Conservation (phyloP, 30 jellyfish, hydroid and myxozoan genomes). For the Aurelia sp. region DNA sequence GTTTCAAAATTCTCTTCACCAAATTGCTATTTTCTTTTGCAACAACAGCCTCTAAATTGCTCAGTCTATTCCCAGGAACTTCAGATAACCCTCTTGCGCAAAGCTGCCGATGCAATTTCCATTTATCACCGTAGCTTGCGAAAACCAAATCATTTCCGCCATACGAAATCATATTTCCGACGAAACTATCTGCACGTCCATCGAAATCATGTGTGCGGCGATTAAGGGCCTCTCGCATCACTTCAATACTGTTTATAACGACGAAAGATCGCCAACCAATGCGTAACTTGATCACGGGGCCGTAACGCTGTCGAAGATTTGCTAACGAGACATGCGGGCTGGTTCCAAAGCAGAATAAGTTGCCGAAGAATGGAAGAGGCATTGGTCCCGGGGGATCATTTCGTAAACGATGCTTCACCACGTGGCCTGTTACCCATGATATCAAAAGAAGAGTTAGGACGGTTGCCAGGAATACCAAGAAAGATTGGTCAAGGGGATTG, state of each 20-base stretch:
- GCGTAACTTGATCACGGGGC: constrained; percentile 14
- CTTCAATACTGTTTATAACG: constrained; percentile 34
- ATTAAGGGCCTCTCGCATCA: constrained; percentile 20
- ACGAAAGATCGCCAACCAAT: constrained; percentile 24
- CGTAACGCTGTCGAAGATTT: constrained; percentile 9
- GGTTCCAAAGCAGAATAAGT: background rate
- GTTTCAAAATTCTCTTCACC: background rate
- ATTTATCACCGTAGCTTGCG: constrained; percentile 49
- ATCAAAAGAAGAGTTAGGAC: too few species aligned
- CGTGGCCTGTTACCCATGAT: too few species aligned
- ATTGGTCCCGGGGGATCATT: constrained; percentile 46
- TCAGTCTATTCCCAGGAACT: constrained; percentile 15
- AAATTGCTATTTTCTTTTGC: background rate
- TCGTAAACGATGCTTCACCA: too few species aligned
- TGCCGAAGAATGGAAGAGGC: constrained; percentile 41
- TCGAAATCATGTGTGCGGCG: constrained; percentile 32
- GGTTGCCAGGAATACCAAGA: too few species aligned
- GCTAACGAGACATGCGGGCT: constrained; percentile 20
- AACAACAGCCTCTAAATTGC: constrained; percentile 16
- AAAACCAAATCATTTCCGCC: constrained; percentile 46
- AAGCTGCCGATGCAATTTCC: constrained; percentile 31
- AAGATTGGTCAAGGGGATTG: too few species aligned
- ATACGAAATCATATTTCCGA: constrained; percentile 12
- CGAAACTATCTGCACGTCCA: constrained; percentile 49
- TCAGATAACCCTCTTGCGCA: constrained; percentile 12